Evolutionary conservation across 1,140 invertebrate species (phyloP), one percentile per base, ranked within the genome.

Genomic region (Brachionus angularis): DNA sequence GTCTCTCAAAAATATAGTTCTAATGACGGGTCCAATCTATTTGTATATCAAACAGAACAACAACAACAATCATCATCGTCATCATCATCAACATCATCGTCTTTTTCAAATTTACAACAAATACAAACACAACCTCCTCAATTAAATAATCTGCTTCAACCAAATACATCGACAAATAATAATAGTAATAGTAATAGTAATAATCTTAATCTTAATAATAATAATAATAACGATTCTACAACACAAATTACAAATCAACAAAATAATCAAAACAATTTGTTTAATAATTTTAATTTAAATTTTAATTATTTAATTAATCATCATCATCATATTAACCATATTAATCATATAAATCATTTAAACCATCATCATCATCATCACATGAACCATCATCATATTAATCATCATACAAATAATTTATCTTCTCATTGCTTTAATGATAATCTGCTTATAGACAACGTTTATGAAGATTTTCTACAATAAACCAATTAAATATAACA

Each of bases 381-480:
- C 53, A 58, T 39, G n/a, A n/a, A n/a, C n/a, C n/a, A n/a, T n/a
- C n/a, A n/a, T n/a, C n/a, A n/a, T n/a, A n/a, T n/a, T n/a, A n/a
- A n/a, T n/a, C n/a, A n/a, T n/a, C n/a, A n/a, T n/a, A n/a, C n/a
- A n/a, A n/a, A n/a, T n/a, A n/a, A n/a, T n/a, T n/a, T n/a, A n/a
- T n/a, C n/a, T n/a, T n/a, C n/a, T 58, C 53, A 58, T 42, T 58
- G 36, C 27, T 58, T 39, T 39, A 25, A 33, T 36, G 53, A 58
- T 39, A 58, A 58, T 58, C 27, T 58, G 14, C 36, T 58, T 18
- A 58, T 58, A 58, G 53, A 58, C 27, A 58, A 58, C 8, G 53
- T 58, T 58, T 58, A 58, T 39, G 53, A 58, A 23, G 53, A 58
- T 27, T 58, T 58, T 58, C 25, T 58, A 25, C 53, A 58, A 58